Percentiles rank a stretch among this genome's conserved stretches.
phyloP scores from a whole-genome alignment of 2,888 invertebrate genomes.

The Drosophila meridiana region DNA sequence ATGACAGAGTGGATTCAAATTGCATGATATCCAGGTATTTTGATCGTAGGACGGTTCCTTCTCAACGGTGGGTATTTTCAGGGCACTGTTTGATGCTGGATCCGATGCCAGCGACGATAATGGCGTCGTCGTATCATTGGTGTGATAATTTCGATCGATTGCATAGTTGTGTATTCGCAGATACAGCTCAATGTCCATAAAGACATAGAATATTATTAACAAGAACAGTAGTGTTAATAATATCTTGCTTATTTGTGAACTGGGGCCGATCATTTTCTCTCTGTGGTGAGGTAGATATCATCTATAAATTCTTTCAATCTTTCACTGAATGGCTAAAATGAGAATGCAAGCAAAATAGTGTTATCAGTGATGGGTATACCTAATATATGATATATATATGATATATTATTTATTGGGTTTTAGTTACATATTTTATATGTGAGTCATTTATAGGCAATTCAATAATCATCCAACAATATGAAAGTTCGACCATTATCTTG shows the following conservation, averaged over 20 bases:
- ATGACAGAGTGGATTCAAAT: constrained; percentile 90
- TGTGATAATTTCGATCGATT: constrained; percentile 86
- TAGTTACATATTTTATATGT: not conserved
- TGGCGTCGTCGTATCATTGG: constrained; percentile 68
- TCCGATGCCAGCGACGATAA: constrained; percentile 48
- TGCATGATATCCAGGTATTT: constrained; percentile 88
- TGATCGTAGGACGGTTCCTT: constrained; percentile 72
- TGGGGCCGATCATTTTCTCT: constrained; percentile 89
- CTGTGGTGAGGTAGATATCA: constrained; percentile 66
- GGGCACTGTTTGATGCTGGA: constrained; percentile 23
- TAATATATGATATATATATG: not conserved
- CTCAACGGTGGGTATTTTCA: constrained; percentile 56
- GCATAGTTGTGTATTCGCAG: constrained; percentile 90
- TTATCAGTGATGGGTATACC: not conserved
- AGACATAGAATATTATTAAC: constrained; percentile 88
- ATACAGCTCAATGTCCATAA: constrained; percentile 91
- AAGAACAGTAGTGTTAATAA: constrained; percentile 87
- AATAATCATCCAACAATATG: not conserved
- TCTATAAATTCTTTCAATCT: constrained; percentile 52
- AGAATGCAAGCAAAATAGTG: not conserved
- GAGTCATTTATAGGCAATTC: not conserved
- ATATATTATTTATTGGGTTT: not conserved
- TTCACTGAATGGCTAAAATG: constrained; percentile 48
- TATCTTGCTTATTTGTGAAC: constrained; percentile 90
- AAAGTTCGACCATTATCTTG: constrained; percentile 1